Conservation (phyloP, 2,113 vertebrate species). For the Brachyhypopomus occidentalis region DNA sequence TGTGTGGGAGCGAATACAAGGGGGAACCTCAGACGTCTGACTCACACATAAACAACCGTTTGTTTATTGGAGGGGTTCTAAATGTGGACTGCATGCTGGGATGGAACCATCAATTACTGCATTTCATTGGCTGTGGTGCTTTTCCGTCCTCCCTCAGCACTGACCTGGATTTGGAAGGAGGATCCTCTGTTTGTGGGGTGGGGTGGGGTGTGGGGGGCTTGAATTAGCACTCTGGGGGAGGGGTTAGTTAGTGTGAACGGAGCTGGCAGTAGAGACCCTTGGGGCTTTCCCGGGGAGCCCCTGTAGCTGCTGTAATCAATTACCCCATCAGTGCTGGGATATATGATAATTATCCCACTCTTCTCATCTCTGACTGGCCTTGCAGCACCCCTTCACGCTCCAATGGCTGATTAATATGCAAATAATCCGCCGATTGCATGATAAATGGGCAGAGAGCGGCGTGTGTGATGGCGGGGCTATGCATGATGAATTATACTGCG, state of each 20-base stretch:
- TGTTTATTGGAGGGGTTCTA: no score
- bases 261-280: neutral
- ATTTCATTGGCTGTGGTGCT: neutral
- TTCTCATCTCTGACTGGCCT: slow-evolving; percentile 54
- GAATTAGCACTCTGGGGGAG: slow-evolving; percentile 7
- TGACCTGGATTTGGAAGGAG: slow-evolving; percentile 39
- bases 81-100: no score
- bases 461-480: slow-evolving; percentile 77
- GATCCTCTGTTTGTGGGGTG: slow-evolving; percentile 5
- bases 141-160: neutral
- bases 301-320: slow-evolving; percentile 92
- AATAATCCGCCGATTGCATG: slow-evolving; percentile 89
- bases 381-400: slow-evolving; percentile 67
- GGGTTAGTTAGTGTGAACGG: slow-evolving; percentile 10
- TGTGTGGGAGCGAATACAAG: neutral
- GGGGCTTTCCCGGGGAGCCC: slow-evolving; percentile 78
- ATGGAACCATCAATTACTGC: neutral
- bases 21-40: no score
- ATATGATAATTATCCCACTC: slow-evolving; percentile 89
- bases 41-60: no score
- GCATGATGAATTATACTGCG: slow-evolving; percentile 87
- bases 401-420: slow-evolving; percentile 92
- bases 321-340: slow-evolving; percentile 90
- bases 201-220: slow-evolving; percentile 2
- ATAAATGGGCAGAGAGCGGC: slow-evolving; percentile 84